Evolutionary conservation across 2,113 vertebrate species (phyloP).

Genomic region (Polypterus senegalus): DNA sequence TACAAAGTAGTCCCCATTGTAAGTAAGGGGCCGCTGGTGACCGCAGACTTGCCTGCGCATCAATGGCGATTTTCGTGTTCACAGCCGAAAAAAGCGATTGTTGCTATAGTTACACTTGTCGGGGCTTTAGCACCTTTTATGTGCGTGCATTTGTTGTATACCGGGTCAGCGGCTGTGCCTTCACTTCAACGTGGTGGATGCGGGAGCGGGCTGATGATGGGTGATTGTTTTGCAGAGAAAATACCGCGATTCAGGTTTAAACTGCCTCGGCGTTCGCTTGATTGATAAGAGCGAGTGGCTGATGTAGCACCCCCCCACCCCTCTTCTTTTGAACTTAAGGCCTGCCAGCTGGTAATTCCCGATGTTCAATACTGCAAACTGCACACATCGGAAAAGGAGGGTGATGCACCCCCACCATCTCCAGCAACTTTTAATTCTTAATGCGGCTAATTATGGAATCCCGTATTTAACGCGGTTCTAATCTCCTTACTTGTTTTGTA

Average conservation of each 20-base stretch:
- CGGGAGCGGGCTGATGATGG: neutral
- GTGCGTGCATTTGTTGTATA: neutral
- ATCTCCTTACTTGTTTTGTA: too few species aligned
- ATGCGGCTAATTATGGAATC: too few species aligned
- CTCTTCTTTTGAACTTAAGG: neutral
- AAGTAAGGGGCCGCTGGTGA: neutral
- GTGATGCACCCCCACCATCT: too few species aligned
- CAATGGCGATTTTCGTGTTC: neutral
- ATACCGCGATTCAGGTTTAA: neutral
- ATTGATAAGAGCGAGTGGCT: conserved; percentile 16
- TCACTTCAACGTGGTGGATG: neutral
- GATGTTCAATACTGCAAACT: neutral
- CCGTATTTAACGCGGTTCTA: too few species aligned
- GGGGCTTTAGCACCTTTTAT: neutral
- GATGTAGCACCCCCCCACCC: conserved; percentile 11
- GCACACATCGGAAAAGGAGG: neutral
- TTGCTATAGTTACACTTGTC: conserved; percentile 12
- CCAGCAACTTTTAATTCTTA: too few species aligned
- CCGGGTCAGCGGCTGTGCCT: neutral
- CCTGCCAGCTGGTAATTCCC: neutral
- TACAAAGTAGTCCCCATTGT: neutral
- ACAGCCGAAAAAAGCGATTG: neutral
- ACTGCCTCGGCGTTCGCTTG: conserved; percentile 1
- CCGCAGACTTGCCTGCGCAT: neutral
- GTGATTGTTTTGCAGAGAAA: neutral